Conservation (phyloP, 2,797 vertebrate species). For the Notoglanidium macrostoma region DNA sequence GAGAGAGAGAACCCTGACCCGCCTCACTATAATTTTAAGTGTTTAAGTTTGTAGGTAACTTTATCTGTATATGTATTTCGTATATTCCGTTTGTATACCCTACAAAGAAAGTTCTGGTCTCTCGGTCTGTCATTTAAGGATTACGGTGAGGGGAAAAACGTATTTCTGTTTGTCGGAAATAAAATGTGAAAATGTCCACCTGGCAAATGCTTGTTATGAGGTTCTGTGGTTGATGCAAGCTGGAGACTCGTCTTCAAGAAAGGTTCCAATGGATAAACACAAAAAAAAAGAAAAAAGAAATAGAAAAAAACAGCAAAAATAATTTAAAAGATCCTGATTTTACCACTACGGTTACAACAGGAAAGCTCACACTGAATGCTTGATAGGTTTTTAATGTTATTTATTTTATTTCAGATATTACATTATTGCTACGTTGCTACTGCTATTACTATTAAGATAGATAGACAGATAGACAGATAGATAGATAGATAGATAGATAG, state of each 20-base stretch:
- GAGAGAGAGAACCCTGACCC: too few relatives aligned
- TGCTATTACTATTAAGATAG: background rate
- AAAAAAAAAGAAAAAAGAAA: background rate
- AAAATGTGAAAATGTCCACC: background rate
- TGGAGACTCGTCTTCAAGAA: background rate
- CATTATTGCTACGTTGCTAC: background rate
- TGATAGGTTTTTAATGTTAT: background rate
- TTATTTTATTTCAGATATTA: too few relatives aligned
- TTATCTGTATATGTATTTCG: background rate
- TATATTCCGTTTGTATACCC: background rate
- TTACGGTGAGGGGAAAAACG: background rate
- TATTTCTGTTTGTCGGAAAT: background rate
- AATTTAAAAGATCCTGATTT: background rate
- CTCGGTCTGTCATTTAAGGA: too few relatives aligned
- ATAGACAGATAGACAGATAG: constrained; percentile 40
- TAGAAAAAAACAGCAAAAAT: background rate
- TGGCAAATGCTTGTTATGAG: background rate
- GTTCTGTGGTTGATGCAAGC: background rate
- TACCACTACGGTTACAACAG: background rate
- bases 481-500: constrained; percentile 44
- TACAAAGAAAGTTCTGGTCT: background rate
- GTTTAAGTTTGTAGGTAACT: background rate
- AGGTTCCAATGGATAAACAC: background rate
- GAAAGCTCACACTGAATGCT: too few relatives aligned
- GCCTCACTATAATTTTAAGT: background rate